Evolutionary conservation across 2,888 invertebrate genomes (phyloP).

Genomic region (Agrenia bidenticulata): DNA sequence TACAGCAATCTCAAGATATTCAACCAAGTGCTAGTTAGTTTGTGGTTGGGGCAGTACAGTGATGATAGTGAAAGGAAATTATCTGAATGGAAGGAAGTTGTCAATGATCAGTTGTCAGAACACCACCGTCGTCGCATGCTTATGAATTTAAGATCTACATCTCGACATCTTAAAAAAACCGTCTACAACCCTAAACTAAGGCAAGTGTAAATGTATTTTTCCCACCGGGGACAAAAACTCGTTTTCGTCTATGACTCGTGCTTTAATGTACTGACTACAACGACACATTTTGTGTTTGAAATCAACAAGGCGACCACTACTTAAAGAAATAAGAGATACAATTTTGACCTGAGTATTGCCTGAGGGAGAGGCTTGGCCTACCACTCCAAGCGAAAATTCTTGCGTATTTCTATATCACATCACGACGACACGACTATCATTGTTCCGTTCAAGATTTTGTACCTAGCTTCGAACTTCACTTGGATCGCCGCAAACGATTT

Average conservation of each 20-base stretch:
- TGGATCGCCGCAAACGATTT: neutral
- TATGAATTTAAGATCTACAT: neutral
- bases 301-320: neutral
- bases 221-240: neutral
- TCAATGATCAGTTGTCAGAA: neutral
- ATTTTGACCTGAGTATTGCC: constrained; percentile 15
- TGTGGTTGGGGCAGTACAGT: neutral
- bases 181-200: constrained; percentile 1
- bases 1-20: neutral
- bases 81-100: constrained; percentile 17
- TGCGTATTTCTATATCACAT: neutral
- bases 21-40: neutral
- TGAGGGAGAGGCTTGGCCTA: constrained; percentile 35
- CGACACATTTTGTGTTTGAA: neutral
- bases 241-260: constrained; percentile 1
- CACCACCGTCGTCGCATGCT: neutral
- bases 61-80: constrained; percentile 20
- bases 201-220: constrained; percentile 4
- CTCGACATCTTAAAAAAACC: neutral
- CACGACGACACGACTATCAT: constrained; percentile 6
- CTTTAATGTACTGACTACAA: neutral
- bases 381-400: neutral
- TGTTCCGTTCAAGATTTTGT: neutral
- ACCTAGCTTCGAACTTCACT: neutral
- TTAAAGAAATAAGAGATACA: constrained; percentile 4